phyloP scores from a whole-genome alignment of 1,140 invertebrate species.

The Brachionus paranguensis region DNA sequence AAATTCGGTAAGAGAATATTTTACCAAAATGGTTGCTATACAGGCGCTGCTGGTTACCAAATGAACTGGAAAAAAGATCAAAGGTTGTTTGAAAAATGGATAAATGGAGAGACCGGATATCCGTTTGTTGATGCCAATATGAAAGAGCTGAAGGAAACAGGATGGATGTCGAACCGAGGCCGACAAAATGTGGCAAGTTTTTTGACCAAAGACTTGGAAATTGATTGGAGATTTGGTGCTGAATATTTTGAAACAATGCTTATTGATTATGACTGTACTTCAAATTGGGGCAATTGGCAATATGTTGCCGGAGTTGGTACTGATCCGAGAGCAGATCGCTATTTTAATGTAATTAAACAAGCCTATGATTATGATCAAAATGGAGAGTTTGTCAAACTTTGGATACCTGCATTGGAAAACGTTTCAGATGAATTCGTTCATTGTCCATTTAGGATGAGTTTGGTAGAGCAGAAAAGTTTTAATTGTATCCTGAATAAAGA shows the following conservation, averaged over 20 bases:
- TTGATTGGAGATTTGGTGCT: slow-evolving; percentile 57
- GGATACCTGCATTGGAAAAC: slow-evolving; percentile 23
- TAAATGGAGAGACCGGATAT: slow-evolving; percentile 54
- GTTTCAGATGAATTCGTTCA: neutral
- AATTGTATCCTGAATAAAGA: slow-evolving; percentile 16
- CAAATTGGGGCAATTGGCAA: slow-evolving; percentile 58
- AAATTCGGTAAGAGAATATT: slow-evolving; percentile 55
- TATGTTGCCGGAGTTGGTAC: slow-evolving; percentile 56
- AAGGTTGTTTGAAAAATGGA: slow-evolving; percentile 50
- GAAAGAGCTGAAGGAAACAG: slow-evolving; percentile 54
- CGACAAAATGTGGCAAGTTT: slow-evolving; percentile 57
- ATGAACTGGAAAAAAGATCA: slow-evolving; percentile 50
- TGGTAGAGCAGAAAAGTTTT: slow-evolving; percentile 8
- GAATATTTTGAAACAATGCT: slow-evolving; percentile 56
- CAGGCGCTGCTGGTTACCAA: slow-evolving; percentile 45
- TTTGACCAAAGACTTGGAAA: slow-evolving; percentile 53
- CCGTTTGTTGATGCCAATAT: slow-evolving; percentile 58
- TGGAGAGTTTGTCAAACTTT: slow-evolving; percentile 41
- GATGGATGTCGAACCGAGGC: slow-evolving; percentile 57
- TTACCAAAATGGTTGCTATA: slow-evolving; percentile 46
- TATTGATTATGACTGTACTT: slow-evolving; percentile 57
- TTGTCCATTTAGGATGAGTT: slow-evolving; percentile 31
- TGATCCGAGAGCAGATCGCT: slow-evolving; percentile 55
- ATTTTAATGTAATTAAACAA: slow-evolving; percentile 57
- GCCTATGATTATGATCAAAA: slow-evolving; percentile 55